Evolutionary conservation across 2,113 vertebrate genomes (phyloP).

Genomic region (Carettochelys insculpta): DNA sequence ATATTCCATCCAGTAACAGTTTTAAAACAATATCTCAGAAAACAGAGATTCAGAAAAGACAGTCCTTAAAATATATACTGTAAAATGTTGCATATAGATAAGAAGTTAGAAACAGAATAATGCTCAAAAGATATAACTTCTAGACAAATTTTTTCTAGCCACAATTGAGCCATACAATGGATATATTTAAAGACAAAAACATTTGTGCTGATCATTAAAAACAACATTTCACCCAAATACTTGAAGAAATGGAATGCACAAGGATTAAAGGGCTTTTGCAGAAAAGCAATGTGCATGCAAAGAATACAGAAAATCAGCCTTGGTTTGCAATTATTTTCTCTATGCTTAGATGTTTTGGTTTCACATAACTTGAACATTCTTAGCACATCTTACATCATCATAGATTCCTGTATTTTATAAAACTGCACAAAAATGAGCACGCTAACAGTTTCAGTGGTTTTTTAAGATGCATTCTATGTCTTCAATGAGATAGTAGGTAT

Average conservation of each 20-base stretch:
- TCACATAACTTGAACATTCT: background rate
- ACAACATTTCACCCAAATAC: background rate
- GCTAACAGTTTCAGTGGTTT: background rate
- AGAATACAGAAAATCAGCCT: background rate
- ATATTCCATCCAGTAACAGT: background rate
- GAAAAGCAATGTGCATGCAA: background rate
- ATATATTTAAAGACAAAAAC: background rate
- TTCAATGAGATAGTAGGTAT: too few relatives aligned
- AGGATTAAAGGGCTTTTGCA: background rate
- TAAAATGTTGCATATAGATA: background rate
- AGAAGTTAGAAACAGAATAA: background rate
- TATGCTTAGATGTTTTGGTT: background rate
- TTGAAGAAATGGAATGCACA: background rate
- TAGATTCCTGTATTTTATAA: background rate
- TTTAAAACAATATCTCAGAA: background rate
- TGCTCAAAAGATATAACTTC: background rate
- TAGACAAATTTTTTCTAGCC: background rate
- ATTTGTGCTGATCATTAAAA: background rate
- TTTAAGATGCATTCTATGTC: background rate
- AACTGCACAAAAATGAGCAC: background rate
- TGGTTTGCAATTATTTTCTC: background rate
- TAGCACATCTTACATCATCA: background rate
- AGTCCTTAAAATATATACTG: background rate
- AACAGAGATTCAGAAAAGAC: background rate
- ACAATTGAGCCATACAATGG: background rate